These are phyloP conservation scores for Chloroclystis v-ata DNA, from an alignment of 2,888 invertebrate genomes.

Conservation along the genomic window DNA sequence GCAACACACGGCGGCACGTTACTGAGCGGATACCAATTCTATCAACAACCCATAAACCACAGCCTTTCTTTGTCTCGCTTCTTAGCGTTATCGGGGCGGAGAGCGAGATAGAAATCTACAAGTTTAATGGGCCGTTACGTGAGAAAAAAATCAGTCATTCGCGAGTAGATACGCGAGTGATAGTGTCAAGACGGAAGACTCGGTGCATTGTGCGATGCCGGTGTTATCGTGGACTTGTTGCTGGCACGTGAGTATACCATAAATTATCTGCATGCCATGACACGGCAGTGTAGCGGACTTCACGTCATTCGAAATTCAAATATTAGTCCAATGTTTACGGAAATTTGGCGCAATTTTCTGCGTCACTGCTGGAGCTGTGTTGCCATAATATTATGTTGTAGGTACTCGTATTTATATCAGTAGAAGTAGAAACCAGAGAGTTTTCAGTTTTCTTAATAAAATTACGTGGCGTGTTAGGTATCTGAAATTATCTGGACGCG, in stretches of 20 bases:
- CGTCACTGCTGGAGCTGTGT: too few relatives aligned
- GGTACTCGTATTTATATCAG: too few relatives aligned
- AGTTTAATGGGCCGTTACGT: conserved; percentile 78
- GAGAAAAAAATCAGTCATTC: conserved; percentile 79
- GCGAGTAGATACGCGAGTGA: conserved; percentile 77
- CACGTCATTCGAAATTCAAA: conserved; percentile 10
- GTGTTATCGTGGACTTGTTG: conserved; percentile 48
- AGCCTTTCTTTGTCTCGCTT: conserved; percentile 78
- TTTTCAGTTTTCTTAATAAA: too few relatives aligned
- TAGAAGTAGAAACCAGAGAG: too few relatives aligned
- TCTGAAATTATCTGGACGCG: conserved; percentile 14
- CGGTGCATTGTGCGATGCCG: conserved; percentile 56
- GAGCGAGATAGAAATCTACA: conserved; percentile 77
- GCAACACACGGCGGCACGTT: conserved; percentile 74
- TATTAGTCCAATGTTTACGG: background rate
- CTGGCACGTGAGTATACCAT: conserved; percentile 47
- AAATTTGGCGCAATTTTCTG: background rate
- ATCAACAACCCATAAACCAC: conserved; percentile 79
- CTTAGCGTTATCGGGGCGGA: conserved; percentile 57
- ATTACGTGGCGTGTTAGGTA: too few relatives aligned
- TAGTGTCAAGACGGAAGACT: conserved; percentile 71
- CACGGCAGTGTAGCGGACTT: conserved; percentile 15
- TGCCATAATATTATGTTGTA: too few relatives aligned
- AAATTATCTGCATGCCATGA: conserved; percentile 13
- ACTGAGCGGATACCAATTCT: conserved; percentile 77